phyloP scores from a whole-genome alignment of 1,140 invertebrate genomes.

The Drosophila trapezifrons region DNA sequence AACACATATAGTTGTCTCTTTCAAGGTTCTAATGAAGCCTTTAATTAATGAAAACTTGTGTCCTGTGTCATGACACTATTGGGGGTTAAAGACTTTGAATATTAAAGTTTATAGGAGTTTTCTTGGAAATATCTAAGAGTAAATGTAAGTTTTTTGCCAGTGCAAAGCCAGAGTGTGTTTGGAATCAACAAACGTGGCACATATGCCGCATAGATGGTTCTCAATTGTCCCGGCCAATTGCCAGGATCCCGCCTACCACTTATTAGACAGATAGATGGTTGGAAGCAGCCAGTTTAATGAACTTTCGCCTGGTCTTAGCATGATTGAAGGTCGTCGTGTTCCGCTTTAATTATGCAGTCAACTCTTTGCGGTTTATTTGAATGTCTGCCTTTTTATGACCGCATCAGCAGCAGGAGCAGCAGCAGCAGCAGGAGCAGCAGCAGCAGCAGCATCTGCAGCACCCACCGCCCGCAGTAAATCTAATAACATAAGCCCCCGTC shows the following conservation, averaged over 20 bases:
- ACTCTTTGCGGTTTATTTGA: constrained; percentile 76
- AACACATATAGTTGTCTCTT: too few species aligned
- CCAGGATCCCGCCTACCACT: constrained; percentile 22
- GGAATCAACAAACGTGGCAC: constrained; percentile 61
- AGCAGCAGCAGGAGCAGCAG: constrained; percentile 27
- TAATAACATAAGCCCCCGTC: constrained; percentile 72
- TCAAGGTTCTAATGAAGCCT: too few species aligned
- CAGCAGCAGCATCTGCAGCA: constrained; percentile 28
- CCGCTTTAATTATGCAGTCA: constrained; percentile 72
- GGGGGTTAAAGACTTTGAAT: too few species aligned
- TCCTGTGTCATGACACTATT: too few species aligned
- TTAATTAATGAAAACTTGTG: too few species aligned
- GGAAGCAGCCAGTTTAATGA: constrained; percentile 49
- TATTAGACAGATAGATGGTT: constrained; percentile 21
- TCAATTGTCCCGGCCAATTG: constrained; percentile 73
- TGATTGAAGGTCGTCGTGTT: constrained; percentile 54
- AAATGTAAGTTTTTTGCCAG: background rate
- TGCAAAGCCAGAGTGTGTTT: constrained; percentile 33
- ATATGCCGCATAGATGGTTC: constrained; percentile 55
- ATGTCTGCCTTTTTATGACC: constrained; percentile 70
- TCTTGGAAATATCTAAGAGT: too few species aligned
- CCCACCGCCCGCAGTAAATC: constrained; percentile 58
- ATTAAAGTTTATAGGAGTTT: too few species aligned
- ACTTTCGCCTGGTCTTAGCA: constrained; percentile 37
- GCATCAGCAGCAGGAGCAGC: constrained; percentile 23